Conservation (phyloP, 2,113 vertebrate species). For the Gobius niger region DNA sequence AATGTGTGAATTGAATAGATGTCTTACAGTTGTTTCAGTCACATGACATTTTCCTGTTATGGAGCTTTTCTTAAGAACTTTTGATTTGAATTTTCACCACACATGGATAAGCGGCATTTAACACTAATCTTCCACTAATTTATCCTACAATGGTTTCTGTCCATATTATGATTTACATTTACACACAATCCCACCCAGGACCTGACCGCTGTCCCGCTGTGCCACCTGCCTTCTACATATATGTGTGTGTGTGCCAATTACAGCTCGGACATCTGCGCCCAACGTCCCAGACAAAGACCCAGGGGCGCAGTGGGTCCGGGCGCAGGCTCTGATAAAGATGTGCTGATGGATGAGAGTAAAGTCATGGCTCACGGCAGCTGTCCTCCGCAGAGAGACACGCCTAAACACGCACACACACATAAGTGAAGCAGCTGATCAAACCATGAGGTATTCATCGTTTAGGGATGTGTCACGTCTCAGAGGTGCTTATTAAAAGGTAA, state of each 20-base stretch:
- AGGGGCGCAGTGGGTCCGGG: constrained; percentile 41
- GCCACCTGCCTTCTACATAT: constrained; percentile 57
- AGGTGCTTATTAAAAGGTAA: neutral
- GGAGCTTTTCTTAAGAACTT: too few species aligned
- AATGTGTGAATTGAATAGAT: neutral
- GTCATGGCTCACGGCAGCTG: constrained; percentile 54
- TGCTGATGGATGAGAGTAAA: constrained; percentile 62
- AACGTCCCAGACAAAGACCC: constrained; percentile 49
- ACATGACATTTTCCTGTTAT: too few species aligned
- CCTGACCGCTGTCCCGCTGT: constrained; percentile 29
- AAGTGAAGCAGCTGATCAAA: neutral
- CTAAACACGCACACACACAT: constrained; percentile 24
- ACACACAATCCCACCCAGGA: constrained; percentile 32
- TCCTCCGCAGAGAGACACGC: constrained; percentile 47
- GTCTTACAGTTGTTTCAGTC: neutral
- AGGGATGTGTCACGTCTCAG: neutral
- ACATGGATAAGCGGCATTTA: neutral
- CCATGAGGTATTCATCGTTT: neutral
- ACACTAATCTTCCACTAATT: neutral
- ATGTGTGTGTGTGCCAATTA: constrained; percentile 47
- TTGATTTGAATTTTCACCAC: too few species aligned
- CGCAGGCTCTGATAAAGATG: constrained; percentile 31
- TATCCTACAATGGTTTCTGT: neutral
- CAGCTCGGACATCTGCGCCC: constrained; percentile 58
- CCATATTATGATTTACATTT: neutral